Conservation (phyloP, 2,113 vertebrate species). For the Lasiurus borealis region DNA sequence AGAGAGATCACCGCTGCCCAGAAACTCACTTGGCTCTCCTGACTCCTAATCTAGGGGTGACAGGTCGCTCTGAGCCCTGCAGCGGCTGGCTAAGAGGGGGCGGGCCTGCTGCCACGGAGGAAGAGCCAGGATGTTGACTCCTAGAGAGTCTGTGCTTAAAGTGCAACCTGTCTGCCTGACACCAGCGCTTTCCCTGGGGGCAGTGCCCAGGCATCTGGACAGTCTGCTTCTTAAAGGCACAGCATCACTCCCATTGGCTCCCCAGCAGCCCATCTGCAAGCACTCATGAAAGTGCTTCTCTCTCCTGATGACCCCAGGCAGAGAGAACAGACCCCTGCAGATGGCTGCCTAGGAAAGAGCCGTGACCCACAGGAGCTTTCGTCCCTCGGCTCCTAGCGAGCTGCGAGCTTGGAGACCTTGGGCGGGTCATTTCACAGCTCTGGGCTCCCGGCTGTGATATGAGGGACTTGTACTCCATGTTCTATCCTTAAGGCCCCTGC, state of each 20-base stretch:
- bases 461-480: neutral
- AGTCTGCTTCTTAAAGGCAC: neutral
- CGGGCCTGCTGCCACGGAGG: neutral
- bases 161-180: neutral
- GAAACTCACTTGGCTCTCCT: neutral
- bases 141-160: neutral
- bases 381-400: neutral
- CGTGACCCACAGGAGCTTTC: neutral
- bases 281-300: neutral
- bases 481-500: neutral
- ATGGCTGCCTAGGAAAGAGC: neutral
- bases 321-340: neutral
- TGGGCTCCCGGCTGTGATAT: neutral
- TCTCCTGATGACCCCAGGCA: neutral
- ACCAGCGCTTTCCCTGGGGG: neutral
- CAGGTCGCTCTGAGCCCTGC: neutral
- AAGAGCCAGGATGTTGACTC: neutral
- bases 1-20: constrained; percentile 41
- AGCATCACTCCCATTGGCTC: neutral
- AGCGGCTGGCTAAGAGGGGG: neutral
- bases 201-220: neutral
- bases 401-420: neutral
- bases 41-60: neutral
- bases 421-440: neutral
- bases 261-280: neutral